Base-by-base conservation (phyloP, 2,113 vertebrate species). In the Gymnogyps californianus region DNA sequence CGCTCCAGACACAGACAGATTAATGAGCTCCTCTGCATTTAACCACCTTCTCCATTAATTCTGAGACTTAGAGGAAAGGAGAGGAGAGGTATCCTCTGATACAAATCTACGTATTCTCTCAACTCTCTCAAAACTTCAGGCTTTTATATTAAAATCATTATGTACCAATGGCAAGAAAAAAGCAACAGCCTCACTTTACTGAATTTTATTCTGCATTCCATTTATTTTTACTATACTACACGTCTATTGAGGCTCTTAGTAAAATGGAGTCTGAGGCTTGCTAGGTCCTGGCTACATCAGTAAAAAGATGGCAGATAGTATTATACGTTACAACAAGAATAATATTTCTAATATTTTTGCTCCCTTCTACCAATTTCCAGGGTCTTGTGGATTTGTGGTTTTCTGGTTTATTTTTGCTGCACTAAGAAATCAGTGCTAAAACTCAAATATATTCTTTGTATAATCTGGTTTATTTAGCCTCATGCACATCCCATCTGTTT, bases 11-110 rank as follows among this genome's bases (percentile, higher is more conserved):
- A 95, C 83, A 95, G 94, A 94, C 97, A 92, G 90, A 83, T 96
- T 96, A 97, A 97, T 94, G 93, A 96, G 8, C 89, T 96, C 75
- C 89, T 81, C 44, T 85, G 75, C 92, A 83, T 96, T 96, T 92
- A 96, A 82, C 89, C 91, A 66, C 89, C 93, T 97, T 97, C 7
- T 0, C 67, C 66, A 54, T 77, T 88, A 92, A 84, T 92, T 78
- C 24, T 44, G 44, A 55, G 31, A 61, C 74, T 90, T 57, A 26
- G 65, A 93, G 44, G 26, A 87, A 88, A 94, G 92, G 36, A 84
- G 38, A 81, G 28, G 28, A 78, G 80, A 76, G 59, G 85, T 86
- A 87, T 76, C 47, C 71, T 75, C 46, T 58, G 61, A 88, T 85
- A 94, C 31, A 81, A 87, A 95, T 87, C 88, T 93, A 55, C 2